Evolutionary conservation across 2,888 invertebrate genomes (phyloP).

Genomic region (Pterobdella sp.): DNA sequence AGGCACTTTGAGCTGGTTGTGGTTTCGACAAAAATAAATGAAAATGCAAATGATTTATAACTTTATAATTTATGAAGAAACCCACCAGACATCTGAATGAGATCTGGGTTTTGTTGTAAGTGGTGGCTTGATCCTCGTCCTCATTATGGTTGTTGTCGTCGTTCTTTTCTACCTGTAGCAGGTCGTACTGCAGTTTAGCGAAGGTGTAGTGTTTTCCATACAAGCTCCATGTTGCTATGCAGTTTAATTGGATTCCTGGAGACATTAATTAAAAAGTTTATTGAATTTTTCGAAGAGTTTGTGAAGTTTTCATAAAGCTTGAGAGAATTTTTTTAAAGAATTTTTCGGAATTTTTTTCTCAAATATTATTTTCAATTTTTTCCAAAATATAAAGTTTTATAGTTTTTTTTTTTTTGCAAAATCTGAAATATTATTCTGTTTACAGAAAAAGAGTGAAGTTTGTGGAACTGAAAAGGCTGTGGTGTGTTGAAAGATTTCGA

Average conservation of each 20-base stretch:
- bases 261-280: no score
- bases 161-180: not conserved
- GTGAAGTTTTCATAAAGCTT: no score
- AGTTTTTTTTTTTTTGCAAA: no score
- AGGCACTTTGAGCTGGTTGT: not conserved
- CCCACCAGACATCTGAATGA: not conserved
- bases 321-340: no score
- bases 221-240: constrained; percentile 9
- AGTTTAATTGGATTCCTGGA: constrained; percentile 19
- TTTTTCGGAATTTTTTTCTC: no score
- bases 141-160: not conserved
- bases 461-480: no score
- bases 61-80: not conserved
- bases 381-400: no score
- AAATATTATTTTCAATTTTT: no score
- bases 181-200: constrained; percentile 8
- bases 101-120: not conserved
- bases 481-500: no score
- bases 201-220: constrained; percentile 9
- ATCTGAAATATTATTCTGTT: no score
- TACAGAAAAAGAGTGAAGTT: no score
- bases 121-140: not conserved
- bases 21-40: not conserved
- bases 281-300: no score
- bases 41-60: not conserved